Evolutionary conservation across 2,797 vertebrate genomes (phyloP).

Genomic region (Urocyon cinereoargenteus): DNA sequence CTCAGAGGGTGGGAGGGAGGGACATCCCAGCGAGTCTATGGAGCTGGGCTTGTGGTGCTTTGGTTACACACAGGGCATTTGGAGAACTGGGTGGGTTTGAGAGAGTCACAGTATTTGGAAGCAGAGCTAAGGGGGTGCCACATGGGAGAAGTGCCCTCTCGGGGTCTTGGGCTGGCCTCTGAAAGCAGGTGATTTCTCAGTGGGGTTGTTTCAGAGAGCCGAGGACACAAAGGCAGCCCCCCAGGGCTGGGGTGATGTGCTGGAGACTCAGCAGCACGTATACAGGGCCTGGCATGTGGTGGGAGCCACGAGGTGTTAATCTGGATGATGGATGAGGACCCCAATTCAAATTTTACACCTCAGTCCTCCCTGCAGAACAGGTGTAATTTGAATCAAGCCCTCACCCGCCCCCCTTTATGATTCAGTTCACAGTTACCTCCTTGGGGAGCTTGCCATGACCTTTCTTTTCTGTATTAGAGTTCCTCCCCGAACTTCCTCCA

Average conservation of each 20-base stretch:
- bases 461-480: fast-evolving
- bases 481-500: neutral
- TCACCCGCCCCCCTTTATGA: fast-evolving
- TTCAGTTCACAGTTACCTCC: neutral
- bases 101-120: neutral
- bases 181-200: neutral
- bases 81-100: neutral
- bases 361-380: neutral
- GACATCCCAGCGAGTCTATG: neutral
- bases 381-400: neutral
- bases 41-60: neutral
- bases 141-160: neutral
- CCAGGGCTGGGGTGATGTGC: neutral
- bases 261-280: neutral
- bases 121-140: neutral
- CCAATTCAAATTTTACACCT: neutral
- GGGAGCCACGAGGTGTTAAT: neutral
- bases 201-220: neutral
- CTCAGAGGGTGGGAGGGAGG: conserved; percentile 37
- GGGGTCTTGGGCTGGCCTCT: neutral
- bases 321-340: neutral
- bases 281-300: fast-evolving
- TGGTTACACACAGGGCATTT: neutral
- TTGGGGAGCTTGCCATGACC: neutral
- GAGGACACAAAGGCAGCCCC: neutral